These are phyloP conservation scores for Distichodus sexfasciatus DNA, from an alignment of 2,797 vertebrate genomes.

Conservation along the genomic window DNA sequence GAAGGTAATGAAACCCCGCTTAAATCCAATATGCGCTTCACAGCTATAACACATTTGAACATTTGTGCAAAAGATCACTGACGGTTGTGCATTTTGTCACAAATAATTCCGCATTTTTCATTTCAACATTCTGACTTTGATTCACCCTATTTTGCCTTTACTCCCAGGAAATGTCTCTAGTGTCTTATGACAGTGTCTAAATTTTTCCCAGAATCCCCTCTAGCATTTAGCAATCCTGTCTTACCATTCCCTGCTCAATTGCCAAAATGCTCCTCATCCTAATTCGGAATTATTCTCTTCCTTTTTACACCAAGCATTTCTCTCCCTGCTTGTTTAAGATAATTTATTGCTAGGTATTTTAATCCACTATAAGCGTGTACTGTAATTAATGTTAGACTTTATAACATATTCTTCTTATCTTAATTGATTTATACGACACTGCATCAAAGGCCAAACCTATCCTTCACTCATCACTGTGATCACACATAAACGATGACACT, in stretches of 20 bases:
- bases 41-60: conserved; percentile 30
- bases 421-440: conserved; percentile 66
- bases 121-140: conserved; percentile 21
- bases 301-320: neutral
- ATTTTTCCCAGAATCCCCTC: neutral
- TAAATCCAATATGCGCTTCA: conserved; percentile 40
- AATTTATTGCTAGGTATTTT: neutral
- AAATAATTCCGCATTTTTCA: conserved; percentile 19
- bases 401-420: conserved; percentile 66
- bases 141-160: neutral
- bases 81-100: conserved; percentile 55
- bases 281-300: neutral
- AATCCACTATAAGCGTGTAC: neutral
- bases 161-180: no score
- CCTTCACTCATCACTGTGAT: conserved; percentile 53
- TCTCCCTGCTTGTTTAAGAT: neutral
- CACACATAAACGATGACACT: conserved; percentile 61
- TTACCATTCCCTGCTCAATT: neutral
- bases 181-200: neutral
- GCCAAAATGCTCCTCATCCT: neutral
- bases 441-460: conserved; percentile 45
- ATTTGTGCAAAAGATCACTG: conserved; percentile 27
- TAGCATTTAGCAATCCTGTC: no score
- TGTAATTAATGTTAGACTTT: conserved; percentile 54
- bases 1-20: conserved; percentile 38